Evolutionary conservation across 2,113 vertebrate species (phyloP), one percentile per base, ranked within the genome.

Genomic region (Gila orcuttii): DNA sequence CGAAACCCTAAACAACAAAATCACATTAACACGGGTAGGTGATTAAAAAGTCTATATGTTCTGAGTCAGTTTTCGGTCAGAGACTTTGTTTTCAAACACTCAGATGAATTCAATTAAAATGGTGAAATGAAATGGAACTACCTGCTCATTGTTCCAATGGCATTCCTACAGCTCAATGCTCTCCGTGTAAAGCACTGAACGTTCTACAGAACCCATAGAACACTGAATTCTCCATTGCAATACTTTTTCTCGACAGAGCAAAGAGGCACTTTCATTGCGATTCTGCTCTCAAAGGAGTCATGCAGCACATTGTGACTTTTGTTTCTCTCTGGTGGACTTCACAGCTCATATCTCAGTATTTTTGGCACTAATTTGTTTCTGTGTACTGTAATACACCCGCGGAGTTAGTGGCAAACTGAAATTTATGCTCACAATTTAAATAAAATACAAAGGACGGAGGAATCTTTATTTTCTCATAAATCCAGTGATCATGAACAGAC

Each of bases 311-410:
- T 82, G 80, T 68, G 62, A 85, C 42, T 66, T 66, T 47, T 78
- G 60, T 78, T 59, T 85, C 45, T 79, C 84, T 79, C 59, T 25
- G 60, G 62, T 85, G 84, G 76, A 79, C 60, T 55, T 79, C 42
- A 10, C 75, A 28, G 60, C 60, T 55, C 76, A 86, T 69, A 57
- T 86, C 36, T 80, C 62, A 28, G 47, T 57, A 64, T 71, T 79
- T 85, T 17, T 86, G 64, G 62, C 82, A 83, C n/a, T 86, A 57
- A 85, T 78, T 68, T 85, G 60, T 68, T 85, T 55, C 75, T 79
- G 75, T 73, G 76, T 69, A 85, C 60, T 21, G 47, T 52, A 79
- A 79, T 79, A 68, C 45, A 85, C 25, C 60, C 42, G 13, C 31
- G 17, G 57, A 42, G n/a, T 79, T 68, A 69, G n/a, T 13, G 12